Evolutionary conservation across 2,113 vertebrate genomes (phyloP).

Genomic region (Neogale vison): DNA sequence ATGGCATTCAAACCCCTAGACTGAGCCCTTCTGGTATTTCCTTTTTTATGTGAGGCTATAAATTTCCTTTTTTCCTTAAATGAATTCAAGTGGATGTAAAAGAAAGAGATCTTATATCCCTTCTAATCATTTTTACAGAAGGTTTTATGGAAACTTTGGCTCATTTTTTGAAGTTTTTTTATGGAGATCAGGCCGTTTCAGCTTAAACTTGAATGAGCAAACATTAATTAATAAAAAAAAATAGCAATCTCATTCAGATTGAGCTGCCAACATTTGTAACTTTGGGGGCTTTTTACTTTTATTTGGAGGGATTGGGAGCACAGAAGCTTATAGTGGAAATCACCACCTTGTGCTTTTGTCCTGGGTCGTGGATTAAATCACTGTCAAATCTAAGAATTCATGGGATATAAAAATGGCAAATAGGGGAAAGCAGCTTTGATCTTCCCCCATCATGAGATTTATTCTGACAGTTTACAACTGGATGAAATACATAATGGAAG

Average conservation of each 20-base stretch:
- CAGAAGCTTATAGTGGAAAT: neutral
- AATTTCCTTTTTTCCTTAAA: neutral
- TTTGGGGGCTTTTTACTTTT: neutral
- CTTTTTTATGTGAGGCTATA: neutral
- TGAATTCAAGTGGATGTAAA: neutral
- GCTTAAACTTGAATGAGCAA: neutral
- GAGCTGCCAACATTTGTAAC: neutral
- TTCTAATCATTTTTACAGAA: neutral
- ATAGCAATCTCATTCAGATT: neutral
- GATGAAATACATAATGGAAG: slow-evolving; percentile 80
- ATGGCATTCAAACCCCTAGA: neutral
- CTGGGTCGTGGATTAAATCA: neutral
- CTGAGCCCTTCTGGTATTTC: neutral
- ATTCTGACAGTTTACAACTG: slow-evolving; percentile 79
- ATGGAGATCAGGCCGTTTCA: neutral
- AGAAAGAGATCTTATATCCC: neutral
- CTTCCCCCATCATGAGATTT: slow-evolving; percentile 69
- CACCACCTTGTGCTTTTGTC: neutral
- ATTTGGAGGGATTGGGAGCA: neutral
- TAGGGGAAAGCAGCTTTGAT: slow-evolving; percentile 72
- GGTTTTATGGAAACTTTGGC: neutral
- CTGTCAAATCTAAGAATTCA: slow-evolving; percentile 64
- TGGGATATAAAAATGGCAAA: slow-evolving; percentile 75
- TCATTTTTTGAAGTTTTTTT: neutral
- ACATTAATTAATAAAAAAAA: neutral